Conservation (phyloP, 2,113 vertebrate species). For the Phalacrocorax aristotelis region DNA sequence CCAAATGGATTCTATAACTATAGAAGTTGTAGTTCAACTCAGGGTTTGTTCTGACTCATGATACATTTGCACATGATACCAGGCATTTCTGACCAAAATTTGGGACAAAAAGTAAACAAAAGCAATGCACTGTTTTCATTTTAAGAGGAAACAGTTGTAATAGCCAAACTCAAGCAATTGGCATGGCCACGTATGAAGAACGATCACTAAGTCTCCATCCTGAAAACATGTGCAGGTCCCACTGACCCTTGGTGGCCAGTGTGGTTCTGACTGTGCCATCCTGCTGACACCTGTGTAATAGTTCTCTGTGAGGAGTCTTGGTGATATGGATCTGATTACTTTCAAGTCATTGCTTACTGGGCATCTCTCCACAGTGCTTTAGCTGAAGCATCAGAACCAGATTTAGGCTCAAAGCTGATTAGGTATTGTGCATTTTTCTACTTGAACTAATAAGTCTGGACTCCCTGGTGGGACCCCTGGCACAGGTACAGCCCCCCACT, state of each 20-base stretch:
- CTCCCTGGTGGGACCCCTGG: not conserved
- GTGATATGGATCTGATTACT: not conserved
- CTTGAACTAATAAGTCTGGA: not conserved
- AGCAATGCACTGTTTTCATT: not conserved
- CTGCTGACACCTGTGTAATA: not conserved
- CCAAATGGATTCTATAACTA: not conserved
- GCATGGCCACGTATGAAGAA: not conserved
- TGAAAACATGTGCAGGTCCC: not conserved
- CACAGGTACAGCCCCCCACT: not conserved
- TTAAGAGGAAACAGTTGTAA: not conserved
- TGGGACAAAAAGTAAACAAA: not conserved
- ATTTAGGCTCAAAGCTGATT: not conserved
- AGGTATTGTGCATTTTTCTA: not conserved
- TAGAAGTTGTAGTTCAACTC: not conserved
- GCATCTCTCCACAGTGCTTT: not conserved
- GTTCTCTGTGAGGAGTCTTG: not conserved
- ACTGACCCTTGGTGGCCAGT: fast-evolving
- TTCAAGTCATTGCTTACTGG: not conserved
- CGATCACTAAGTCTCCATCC: not conserved
- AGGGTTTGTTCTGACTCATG: not conserved
- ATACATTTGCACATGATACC: not conserved
- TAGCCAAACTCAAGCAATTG: not conserved
- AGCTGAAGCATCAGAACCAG: not conserved
- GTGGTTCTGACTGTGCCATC: not conserved
- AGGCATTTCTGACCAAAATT: not conserved